Evolutionary conservation across 1,140 invertebrate species (phyloP), one percentile per base, ranked within the genome.

Genomic region (Apis florea): DNA sequence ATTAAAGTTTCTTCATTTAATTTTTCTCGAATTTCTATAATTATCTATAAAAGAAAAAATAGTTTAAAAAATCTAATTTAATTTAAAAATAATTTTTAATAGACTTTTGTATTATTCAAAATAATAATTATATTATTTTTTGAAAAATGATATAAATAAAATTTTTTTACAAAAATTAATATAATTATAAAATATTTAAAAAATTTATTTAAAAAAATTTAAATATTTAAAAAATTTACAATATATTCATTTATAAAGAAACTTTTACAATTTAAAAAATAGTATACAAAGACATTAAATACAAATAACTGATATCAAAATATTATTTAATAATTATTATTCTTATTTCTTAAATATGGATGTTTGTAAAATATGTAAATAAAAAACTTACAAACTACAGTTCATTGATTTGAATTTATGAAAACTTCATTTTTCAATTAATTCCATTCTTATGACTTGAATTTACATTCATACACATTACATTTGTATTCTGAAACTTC

Each of bases 11-110:
- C 83, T 74, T 91, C 85, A 9, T 87, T 68, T 67, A 92, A 87
- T 72, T 68, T 83, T 73, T 85, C 49, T 59, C 83, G 75, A 69
- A 94, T 84, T 68, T 69, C 21, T 68, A 51, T 81, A n/a, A 95
- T 93, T 93, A 88, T 91, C 89, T 88, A 82, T 89, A 49, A 68
- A 80, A 66, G n/a, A n/a, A 31, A 40, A 40, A 40, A 40, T 40
- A 40, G 31, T 40, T 40, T 40, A 8, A 54, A 15, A 49, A 63
- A 63, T 63, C 8, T 63, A 31, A 2, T 31, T 26, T 31, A 63
- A 63, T 58, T 26, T 5, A 63, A 2, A 26, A 26, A 63, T 31
- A 63, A 10, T 31, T 61, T 58, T 58, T n/a, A 10, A 1, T 11
- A 58, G 15, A 19, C 6, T 58, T n/a, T n/a, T 58, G 10, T 58